Percentiles rank a stretch among this genome's conserved stretches.
Conservation (phyloP, 2,888 invertebrate species). For the Proisotoma minuta region DNA sequence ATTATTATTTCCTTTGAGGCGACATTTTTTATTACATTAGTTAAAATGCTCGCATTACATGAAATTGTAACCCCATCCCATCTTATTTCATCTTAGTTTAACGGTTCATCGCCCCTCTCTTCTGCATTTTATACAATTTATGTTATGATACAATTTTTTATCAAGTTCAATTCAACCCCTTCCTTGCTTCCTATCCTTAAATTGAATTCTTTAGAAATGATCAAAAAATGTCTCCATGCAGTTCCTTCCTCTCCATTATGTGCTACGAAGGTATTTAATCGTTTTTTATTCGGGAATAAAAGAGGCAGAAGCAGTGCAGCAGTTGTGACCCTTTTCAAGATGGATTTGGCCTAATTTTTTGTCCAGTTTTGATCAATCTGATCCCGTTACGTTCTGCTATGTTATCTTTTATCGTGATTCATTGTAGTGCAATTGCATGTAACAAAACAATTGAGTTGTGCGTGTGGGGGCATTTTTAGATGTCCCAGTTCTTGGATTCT, state of each 20-base stretch:
- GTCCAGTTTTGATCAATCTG: slow-evolving; percentile 3
- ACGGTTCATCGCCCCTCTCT: slow-evolving; percentile 46
- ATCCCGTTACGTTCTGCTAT: slow-evolving; percentile 18
- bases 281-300: neutral
- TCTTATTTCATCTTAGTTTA: slow-evolving; percentile 44
- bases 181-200: slow-evolving; percentile 6
- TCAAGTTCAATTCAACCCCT: neutral
- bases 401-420: no score
- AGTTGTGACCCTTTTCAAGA: slow-evolving; percentile 18
- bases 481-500: neutral
- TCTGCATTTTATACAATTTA: slow-evolving; percentile 4
- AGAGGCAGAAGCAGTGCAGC: neutral
- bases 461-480: neutral
- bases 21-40: slow-evolving; percentile 3
- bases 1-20: neutral
- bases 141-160: slow-evolving; percentile 24
- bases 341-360: slow-evolving; percentile 1
- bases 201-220: slow-evolving; percentile 2
- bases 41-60: slow-evolving; percentile 1
- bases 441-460: neutral
- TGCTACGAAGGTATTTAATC: neutral
- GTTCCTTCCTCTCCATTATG: slow-evolving; percentile 5
- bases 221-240: slow-evolving; percentile 7
- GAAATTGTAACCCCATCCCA: slow-evolving; percentile 44
- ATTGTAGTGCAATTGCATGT: neutral